phyloP scores from a whole-genome alignment of 2,797 vertebrate genomes.

The Pangasius macronema region DNA sequence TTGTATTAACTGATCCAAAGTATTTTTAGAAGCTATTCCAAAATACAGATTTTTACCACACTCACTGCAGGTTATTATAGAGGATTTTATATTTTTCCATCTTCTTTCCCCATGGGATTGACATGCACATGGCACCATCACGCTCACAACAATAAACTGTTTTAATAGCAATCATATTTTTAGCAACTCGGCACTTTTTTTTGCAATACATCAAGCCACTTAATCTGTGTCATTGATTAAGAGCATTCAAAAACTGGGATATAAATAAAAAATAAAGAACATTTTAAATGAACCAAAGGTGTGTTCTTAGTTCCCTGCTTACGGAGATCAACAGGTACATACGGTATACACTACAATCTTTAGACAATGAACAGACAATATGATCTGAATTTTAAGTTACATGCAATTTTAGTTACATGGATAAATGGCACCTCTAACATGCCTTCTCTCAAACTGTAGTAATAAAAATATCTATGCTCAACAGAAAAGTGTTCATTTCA shows the following conservation, averaged over 20 bases:
- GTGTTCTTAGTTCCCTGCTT: not conserved
- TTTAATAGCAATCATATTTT: not conserved
- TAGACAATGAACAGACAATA: not conserved
- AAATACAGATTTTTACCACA: not conserved
- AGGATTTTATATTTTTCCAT: not conserved
- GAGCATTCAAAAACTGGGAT: not conserved
- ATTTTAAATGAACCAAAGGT: not conserved
- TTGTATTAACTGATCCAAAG: conserved; percentile 1
- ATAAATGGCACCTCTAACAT: not conserved
- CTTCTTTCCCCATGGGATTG: not conserved
- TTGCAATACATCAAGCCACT: not conserved
- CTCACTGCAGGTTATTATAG: not conserved
- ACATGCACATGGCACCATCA: not conserved
- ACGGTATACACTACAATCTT: not conserved
- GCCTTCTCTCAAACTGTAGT: not conserved
- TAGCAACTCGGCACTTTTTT: too few relatives aligned
- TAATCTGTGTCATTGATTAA: not conserved
- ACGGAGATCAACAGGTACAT: not conserved
- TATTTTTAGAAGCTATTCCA: not conserved
- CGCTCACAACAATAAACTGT: not conserved
- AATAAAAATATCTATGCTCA: not conserved
- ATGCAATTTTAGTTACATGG: not conserved
- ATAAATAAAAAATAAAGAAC: not conserved
- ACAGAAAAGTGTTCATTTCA: not conserved
- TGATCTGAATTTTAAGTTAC: not conserved